Evolutionary conservation across 2,888 invertebrate species (phyloP), one percentile per base, ranked within the genome.

Genomic region (Nephrotoma flavescens): DNA sequence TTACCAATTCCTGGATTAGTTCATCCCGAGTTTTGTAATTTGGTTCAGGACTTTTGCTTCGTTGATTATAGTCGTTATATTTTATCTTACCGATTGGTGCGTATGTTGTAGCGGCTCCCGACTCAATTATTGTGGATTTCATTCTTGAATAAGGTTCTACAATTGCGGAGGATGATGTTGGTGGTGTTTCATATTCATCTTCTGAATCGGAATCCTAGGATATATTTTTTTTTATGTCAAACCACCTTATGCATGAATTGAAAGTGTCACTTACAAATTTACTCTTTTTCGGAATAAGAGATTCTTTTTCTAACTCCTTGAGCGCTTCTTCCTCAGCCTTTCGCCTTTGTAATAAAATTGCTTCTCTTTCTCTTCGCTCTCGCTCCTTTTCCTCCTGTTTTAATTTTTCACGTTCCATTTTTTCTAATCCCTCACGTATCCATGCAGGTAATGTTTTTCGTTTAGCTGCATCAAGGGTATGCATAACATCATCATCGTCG

Each of bases 391-490:
- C 97, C 88, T 97, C 93, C 88, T 97, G 97, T 89, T 95, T 96
- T 89, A 95, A 95, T 90, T 98, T 98, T 89, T 98, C 98, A 41
- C 96, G 93, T 91, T 99, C 99, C 97, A 99, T 98, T 93, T 99
- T 99, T 90, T 99, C 99, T 88, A 99, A 92, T 45, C 98, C 98
- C 93, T 93, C 93, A 86, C 92, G 94, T 88, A 99, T 98, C 99
- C 99, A 99, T 0, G 97, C 97, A n/a, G 99, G 99, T 41, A 99
- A 93, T 89, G 96, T 96, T 90, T 97, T 95, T 52, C 98, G 93
- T 91, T 97, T 97, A 19, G 96, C 96, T 15, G 97, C 97, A 91
- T 98, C 97, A 90, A 94, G 92, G 44, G 92, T 93, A 11, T 92
- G 90, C 84, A 90, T 89, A 0, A 90, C 88, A 86, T 90, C 89